These are phyloP conservation scores for Neopipo cinnamomea DNA, from an alignment of 2,113 vertebrate species.

Conservation along the genomic window DNA sequence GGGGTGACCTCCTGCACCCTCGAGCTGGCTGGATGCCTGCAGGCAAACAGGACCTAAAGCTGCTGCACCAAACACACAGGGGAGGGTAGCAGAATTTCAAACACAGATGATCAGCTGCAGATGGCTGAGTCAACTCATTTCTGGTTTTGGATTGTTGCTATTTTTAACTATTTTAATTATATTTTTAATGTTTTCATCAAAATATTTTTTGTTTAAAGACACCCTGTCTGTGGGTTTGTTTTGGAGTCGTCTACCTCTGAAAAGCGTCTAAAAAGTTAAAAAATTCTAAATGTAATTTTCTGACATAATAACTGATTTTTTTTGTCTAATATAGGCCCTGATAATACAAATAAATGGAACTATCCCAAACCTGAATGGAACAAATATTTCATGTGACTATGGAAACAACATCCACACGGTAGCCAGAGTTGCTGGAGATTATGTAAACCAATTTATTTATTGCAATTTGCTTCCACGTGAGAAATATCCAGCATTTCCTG, in stretches of 20 bases:
- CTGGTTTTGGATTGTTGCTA: background rate
- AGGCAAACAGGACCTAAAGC: background rate
- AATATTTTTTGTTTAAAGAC: background rate
- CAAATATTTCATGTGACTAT: slow-evolving; percentile 89
- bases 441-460: slow-evolving; percentile 85
- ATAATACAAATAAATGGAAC: slow-evolving; percentile 93
- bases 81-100: background rate
- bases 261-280: background rate
- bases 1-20: background rate
- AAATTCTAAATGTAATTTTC: background rate
- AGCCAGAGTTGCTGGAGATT: slow-evolving; percentile 81
- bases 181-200: background rate
- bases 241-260: background rate
- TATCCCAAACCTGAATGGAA: slow-evolving; percentile 85
- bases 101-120: background rate
- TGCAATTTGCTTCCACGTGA: slow-evolving; percentile 84
- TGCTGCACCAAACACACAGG: background rate
- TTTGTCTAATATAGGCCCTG: slow-evolving; percentile 70
- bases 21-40: accelerated
- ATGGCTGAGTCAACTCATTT: background rate
- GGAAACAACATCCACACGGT: slow-evolving; percentile 76
- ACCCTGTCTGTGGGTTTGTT: background rate
- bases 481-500: slow-evolving; percentile 78
- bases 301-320: background rate
- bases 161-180: background rate